phyloP scores from a whole-genome alignment of 2,797 vertebrate species.

The Salarias fasciatus region DNA sequence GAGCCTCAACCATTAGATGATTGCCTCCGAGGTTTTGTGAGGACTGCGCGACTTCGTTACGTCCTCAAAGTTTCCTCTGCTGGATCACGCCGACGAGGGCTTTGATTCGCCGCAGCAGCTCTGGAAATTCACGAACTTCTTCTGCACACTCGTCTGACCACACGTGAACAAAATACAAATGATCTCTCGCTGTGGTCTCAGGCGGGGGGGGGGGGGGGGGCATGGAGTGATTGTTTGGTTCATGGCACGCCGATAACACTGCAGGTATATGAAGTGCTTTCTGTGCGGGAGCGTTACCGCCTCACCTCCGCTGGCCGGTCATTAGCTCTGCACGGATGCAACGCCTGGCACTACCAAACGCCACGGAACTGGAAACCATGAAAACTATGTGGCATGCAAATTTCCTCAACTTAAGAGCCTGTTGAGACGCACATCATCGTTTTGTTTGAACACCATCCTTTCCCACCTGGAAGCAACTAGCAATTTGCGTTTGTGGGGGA shows the following conservation, averaged over 20 bases:
- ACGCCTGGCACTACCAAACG: slow-evolving; percentile 19
- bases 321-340: slow-evolving; percentile 15
- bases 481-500: slow-evolving; percentile 14
- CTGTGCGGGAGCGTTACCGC: neutral
- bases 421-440: slow-evolving; percentile 18
- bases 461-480: slow-evolving; percentile 33
- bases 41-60: slow-evolving; percentile 41
- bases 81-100: slow-evolving; percentile 21
- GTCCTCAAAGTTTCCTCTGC: slow-evolving; percentile 38
- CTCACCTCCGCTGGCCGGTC: slow-evolving; percentile 23
- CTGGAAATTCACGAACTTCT: slow-evolving; percentile 7
- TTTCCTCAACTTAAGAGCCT: slow-evolving; percentile 13
- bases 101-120: slow-evolving; percentile 29
- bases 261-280: slow-evolving; percentile 20
- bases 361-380: slow-evolving; percentile 3
- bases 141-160: slow-evolving; percentile 1
- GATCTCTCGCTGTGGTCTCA: neutral
- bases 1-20: slow-evolving; percentile 72
- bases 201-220: slow-evolving; percentile 11
- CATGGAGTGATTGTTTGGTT: slow-evolving; percentile 20
- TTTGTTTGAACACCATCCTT: slow-evolving; percentile 17
- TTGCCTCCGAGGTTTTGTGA: slow-evolving; percentile 67
- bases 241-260: slow-evolving; percentile 22
- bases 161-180: neutral
- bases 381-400: slow-evolving; percentile 5